Evolutionary conservation across 2,113 vertebrate genomes (phyloP), one percentile per base, ranked within the genome.

Genomic region (Empidonax alnorum): DNA sequence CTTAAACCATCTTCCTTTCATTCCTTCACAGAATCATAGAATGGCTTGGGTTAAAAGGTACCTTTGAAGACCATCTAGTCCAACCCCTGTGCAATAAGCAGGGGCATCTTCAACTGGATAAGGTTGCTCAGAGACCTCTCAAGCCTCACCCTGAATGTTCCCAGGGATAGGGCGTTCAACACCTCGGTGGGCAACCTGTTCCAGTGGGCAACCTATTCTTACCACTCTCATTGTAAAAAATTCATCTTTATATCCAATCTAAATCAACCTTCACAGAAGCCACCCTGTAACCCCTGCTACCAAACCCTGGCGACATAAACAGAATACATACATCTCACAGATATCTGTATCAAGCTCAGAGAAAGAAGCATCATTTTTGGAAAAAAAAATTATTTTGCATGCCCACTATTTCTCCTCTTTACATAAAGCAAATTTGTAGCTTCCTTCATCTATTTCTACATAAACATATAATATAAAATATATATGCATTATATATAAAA

Each of bases 251-350:
- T 20, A 13, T 46, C 28, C 23, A 47, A 7, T 18, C 20, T 46
- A 41, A 68, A 47, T 39, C 0, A 2, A 59, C 12, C 16, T 8
- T 30, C 59, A 27, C 0, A 1, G 39, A 53, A 46, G 23, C 23
- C 33, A 39, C 44, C 16, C 28, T 24, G 4, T 12, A 41, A 53
- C 24, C 33, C 7, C 19, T 61, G 39, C 53, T 39, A 30, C 24
- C 28, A n/a, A 74, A 67, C 8, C 19, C 28, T 39, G 28, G 28
- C 19, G 46, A 30, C 5, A 39, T 9, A 53, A 61, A 61, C 9
- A 23, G 15, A 53, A 10, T 8, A 25, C 6, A 66, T 24, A 58
- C 6, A 21, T 66, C 13, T 78, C 35, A 46, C 31, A 25, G 62
- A 17, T 37, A 1, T 11, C 35, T 67, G 12, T 13, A 75, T 50